A percentile compares a stretch with the other conserved stretches of the same genome.
These are phyloP conservation scores for Clitarchus hookeri DNA, from an alignment of 2,888 invertebrate species.

Conservation along the genomic window DNA sequence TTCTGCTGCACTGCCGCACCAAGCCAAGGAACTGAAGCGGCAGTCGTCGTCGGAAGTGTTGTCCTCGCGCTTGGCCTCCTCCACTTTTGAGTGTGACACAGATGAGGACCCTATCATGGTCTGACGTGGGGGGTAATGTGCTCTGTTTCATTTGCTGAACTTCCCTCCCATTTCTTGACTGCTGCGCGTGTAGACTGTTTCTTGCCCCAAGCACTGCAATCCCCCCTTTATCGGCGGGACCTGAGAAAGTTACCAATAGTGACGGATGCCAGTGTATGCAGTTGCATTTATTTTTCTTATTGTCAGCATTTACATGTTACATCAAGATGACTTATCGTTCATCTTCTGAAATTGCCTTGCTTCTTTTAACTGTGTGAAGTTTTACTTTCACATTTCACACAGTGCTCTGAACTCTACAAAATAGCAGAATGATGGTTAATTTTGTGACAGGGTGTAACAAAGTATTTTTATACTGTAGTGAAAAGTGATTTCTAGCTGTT, in stretches of 20 bases:
- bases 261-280: neutral
- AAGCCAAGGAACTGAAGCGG: conserved; percentile 50
- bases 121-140: conserved; percentile 41
- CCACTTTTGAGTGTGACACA: conserved; percentile 45
- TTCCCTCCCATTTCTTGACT: neutral
- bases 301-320: neutral
- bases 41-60: conserved; percentile 55
- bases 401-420: neutral
- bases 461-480: neutral
- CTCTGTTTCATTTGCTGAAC: neutral
- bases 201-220: neutral
- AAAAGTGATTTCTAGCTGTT: neutral
- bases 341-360: neutral
- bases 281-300: neutral
- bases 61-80: conserved; percentile 47
- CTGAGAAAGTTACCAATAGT: neutral
- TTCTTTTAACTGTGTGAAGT: neutral
- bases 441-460: neutral
- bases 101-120: conserved; percentile 54
- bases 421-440: neutral
- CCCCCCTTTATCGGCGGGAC: neutral
- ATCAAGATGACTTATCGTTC: neutral
- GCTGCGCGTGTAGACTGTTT: neutral
- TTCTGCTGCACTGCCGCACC: conserved; percentile 20
- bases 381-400: neutral